Conservation (phyloP, 1,140 invertebrate genomes). For the Xylocopa sonorina region DNA sequence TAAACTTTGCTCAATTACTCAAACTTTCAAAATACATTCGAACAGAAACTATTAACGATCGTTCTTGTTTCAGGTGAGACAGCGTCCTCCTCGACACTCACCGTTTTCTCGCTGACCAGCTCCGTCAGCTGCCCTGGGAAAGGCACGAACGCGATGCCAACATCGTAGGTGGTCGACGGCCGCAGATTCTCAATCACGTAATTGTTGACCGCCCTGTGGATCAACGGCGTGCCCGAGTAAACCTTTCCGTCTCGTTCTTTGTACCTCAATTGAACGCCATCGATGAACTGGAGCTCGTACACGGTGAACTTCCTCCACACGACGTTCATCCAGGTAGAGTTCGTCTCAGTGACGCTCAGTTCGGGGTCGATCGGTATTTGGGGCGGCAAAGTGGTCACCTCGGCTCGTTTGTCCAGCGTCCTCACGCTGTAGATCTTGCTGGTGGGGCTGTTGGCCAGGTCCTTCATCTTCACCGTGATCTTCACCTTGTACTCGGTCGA, state of each 20-base stretch:
- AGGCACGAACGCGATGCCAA: slow-evolving; percentile 90
- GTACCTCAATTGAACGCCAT: slow-evolving; percentile 88
- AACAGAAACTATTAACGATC: too few relatives aligned
- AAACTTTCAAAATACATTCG: too few relatives aligned
- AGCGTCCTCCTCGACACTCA: too few relatives aligned
- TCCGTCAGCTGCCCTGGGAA: slow-evolving; percentile 89
- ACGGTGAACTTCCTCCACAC: slow-evolving; percentile 92
- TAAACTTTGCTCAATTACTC: too few relatives aligned
- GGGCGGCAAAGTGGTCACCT: slow-evolving; percentile 83
- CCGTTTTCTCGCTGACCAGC: slow-evolving; percentile 86
- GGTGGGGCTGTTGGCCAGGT: slow-evolving; percentile 87
- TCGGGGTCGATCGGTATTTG: slow-evolving; percentile 88
- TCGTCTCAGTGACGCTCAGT: slow-evolving; percentile 87
- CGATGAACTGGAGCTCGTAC: slow-evolving; percentile 89
- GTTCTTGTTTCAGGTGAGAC: too few relatives aligned
- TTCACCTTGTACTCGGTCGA: slow-evolving; percentile 91
- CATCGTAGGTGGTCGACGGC: slow-evolving; percentile 88
- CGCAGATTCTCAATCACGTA: slow-evolving; percentile 88
- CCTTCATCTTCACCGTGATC: slow-evolving; percentile 88
- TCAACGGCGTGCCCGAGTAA: slow-evolving; percentile 88
- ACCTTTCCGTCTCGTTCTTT: slow-evolving; percentile 88
- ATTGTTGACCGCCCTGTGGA: slow-evolving; percentile 88
- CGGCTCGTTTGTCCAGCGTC: slow-evolving; percentile 82
- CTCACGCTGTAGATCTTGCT: slow-evolving; percentile 88
- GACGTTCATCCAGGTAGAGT: slow-evolving; percentile 89